Percentiles rank a stretch among this genome's conserved stretches.
Evolutionary conservation across 2,797 vertebrate genomes (phyloP).

Genomic region (Takifugu ocellatus): DNA sequence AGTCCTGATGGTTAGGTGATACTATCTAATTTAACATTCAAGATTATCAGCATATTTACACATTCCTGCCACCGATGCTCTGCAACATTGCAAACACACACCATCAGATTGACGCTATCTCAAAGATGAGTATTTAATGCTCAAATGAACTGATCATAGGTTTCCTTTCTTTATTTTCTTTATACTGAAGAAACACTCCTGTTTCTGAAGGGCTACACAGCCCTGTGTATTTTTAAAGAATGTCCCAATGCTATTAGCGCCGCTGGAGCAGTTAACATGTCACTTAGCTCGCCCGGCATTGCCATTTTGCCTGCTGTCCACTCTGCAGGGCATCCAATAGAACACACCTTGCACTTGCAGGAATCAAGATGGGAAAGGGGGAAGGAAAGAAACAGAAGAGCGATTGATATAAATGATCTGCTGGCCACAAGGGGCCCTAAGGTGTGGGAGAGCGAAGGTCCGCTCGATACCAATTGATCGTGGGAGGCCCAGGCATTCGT

Average conservation of each 20-base stretch:
- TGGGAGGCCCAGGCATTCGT: constrained; percentile 77
- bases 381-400: constrained; percentile 69
- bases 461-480: constrained; percentile 79
- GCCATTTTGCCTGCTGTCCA: constrained; percentile 31
- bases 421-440: constrained; percentile 60
- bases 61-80: no score
- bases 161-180: no score
- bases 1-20: not conserved
- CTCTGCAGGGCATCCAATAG: constrained; percentile 36
- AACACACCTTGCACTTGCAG: constrained; percentile 32
- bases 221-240: constrained; percentile 14
- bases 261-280: constrained; percentile 19
- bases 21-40: no score
- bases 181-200: constrained; percentile 4
- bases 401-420: constrained; percentile 81
- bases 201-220: constrained; percentile 18
- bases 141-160: no score
- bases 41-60: no score
- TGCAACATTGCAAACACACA: no score
- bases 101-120: no score
- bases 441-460: constrained; percentile 67
- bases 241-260: constrained; percentile 20
- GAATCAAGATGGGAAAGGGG: constrained; percentile 40
- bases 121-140: no score
- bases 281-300: constrained; percentile 2